Base-by-base conservation (phyloP, 1,140 invertebrate genomes). In the Aphelinus atriplicis region DNA sequence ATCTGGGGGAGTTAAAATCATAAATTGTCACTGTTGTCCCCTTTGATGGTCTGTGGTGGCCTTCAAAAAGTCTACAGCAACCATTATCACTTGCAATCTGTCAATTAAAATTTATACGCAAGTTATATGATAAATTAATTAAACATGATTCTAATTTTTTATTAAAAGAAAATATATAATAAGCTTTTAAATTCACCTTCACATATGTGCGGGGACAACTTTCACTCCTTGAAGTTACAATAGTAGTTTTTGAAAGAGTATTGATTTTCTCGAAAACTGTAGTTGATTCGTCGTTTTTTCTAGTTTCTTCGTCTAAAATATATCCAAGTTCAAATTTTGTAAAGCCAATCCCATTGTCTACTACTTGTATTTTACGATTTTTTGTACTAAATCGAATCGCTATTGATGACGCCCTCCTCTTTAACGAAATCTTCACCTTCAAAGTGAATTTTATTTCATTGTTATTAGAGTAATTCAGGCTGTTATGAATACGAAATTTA, bases 261-360 rank as follows among this genome's bases (percentile, higher is more conserved):
- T 7, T 62, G 69, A 81, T 80, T 71, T 77, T 68, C 26, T 75
- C 51, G 55, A 81, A 81, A 46, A 81, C 80, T n/a, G 51, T 50
- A 57, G 2, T 65, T 4, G 76, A 55, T 58, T 51, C 42, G 45
- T 26, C 43, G 75, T n/a, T 46, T 68, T 66, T 0, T 55, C 51
- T 61, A 47, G 3, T 9, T 10, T 65, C 47, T 10, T 68, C 70
- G 62, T 81, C 73, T n/a, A 78, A 84, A 42, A 83, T 56, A n/a
- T 4, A 7, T 56, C 60, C n/a, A 2, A 86, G 55, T 7, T 56
- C 63, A 4, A 69, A 2, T 65, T 77, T 75, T 0, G 71, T 42
- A 65, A 86, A 82, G 1, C 86, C 86, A 57, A 75, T 66, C 7
- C 85, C 84, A 73, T 85, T 85, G 62, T 87, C 86, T 57, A 86